A percentile compares a stretch with the other conserved stretches of the same genome.
These are phyloP conservation scores for Cyprinus carpio DNA, from an alignment of 2,113 vertebrate species.

Conservation along the genomic window DNA sequence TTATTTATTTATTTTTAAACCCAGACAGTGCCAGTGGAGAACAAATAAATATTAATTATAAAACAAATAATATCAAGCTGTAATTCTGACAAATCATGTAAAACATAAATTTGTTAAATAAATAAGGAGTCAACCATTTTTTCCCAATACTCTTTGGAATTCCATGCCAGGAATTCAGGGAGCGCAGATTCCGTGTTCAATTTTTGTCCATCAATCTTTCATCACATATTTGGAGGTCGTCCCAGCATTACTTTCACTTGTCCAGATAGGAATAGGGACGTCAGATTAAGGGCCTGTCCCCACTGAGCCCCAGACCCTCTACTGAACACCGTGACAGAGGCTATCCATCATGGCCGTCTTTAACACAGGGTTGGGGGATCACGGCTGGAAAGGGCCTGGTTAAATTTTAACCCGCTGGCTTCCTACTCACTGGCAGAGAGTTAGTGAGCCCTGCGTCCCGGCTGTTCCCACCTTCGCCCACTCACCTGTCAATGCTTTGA, in stretches of 20 bases:
- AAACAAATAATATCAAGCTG: no score
- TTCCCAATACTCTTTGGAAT: background rate
- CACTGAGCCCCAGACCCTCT: conserved; percentile 65
- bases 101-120: background rate
- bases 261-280: conserved; percentile 66
- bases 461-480: conserved; percentile 63
- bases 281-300: conserved; percentile 72
- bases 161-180: background rate
- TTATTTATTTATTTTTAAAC: no score
- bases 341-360: conserved; percentile 79
- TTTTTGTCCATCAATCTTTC: conserved; percentile 3
- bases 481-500: conserved; percentile 61
- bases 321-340: conserved; percentile 70
- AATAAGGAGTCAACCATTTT: background rate
- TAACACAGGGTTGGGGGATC: conserved; percentile 77
- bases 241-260: conserved; percentile 71
- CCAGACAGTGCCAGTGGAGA: no score
- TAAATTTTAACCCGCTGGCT: conserved; percentile 93
- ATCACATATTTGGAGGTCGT: conserved; percentile 51
- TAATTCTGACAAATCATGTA: no score
- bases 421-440: conserved; percentile 71
- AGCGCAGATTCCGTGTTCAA: conserved; percentile 16
- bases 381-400: conserved; percentile 79
- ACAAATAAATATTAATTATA: no score
- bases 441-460: conserved; percentile 51